Percentiles rank a stretch among this genome's conserved stretches.
Conservation (phyloP, 2,797 vertebrate genomes). For the Cryptoblepharus egeriae region DNA sequence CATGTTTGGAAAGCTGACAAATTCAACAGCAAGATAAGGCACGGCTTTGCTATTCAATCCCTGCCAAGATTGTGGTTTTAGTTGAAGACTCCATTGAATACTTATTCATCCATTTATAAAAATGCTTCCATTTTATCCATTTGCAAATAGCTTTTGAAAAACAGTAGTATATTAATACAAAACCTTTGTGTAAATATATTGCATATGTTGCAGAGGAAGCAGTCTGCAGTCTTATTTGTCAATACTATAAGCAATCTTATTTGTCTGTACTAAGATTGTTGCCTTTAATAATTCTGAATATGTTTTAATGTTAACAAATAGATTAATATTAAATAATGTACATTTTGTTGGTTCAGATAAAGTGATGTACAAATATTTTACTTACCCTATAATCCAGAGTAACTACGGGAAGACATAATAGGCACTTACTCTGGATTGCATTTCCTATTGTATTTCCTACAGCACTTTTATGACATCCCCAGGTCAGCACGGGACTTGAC, state of each 20-base stretch:
- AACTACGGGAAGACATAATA: no score
- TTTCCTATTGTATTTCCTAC: no score
- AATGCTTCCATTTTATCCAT: conserved; percentile 61
- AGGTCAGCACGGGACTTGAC: no score
- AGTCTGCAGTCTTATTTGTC: conserved; percentile 51
- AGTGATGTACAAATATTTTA: no score
- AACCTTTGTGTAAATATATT: conserved; percentile 67
- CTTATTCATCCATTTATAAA: conserved; percentile 57
- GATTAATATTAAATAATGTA: conserved; percentile 73
- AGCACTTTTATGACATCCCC: no score
- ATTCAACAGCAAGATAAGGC: conserved; percentile 73
- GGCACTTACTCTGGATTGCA: no score
- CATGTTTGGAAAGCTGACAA: conserved; percentile 62
- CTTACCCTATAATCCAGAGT: no score
- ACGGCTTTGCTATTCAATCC: conserved; percentile 50
- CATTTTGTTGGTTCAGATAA: no score
- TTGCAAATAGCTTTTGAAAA: conserved; percentile 62
- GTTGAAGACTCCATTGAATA: conserved; percentile 53
- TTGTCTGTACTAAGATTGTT: conserved; percentile 59
- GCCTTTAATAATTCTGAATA: conserved; percentile 44
- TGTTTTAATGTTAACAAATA: conserved; percentile 59
- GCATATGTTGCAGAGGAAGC: conserved; percentile 59
- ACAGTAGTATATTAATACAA: conserved; percentile 66
- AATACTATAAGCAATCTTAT: conserved; percentile 69
- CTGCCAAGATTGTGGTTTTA: conserved; percentile 52